A percentile compares a stretch with the other conserved stretches of the same genome.
Conservation (phyloP, 2,888 invertebrate species). For the Eledone cirrhosa region DNA sequence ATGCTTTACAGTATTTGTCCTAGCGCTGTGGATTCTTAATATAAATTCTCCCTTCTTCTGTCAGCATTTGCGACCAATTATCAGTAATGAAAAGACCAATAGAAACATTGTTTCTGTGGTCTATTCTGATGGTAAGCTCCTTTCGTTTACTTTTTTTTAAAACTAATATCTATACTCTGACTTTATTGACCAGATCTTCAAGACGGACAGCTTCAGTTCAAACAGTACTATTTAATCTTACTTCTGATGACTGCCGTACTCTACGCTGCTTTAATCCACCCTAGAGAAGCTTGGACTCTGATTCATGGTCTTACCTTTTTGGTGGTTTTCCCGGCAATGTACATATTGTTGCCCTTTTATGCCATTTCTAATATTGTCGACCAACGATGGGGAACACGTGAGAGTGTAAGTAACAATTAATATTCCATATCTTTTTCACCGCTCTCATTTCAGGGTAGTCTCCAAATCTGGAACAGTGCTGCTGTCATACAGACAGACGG, state of each 20-base stretch:
- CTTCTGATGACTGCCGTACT: conserved; percentile 41
- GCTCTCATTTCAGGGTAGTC: too few species aligned
- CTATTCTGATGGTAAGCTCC: too few species aligned
- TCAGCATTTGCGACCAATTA: too few species aligned
- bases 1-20: too few species aligned
- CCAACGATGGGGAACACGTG: conserved; percentile 50
- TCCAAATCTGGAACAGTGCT: too few species aligned
- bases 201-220: conserved; percentile 40
- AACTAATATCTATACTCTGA: neutral
- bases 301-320: conserved; percentile 45
- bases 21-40: too few species aligned
- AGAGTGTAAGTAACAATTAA: conserved; percentile 36
- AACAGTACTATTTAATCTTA: conserved; percentile 46
- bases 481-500: too few species aligned
- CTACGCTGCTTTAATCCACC: conserved; percentile 45
- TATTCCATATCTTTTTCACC: too few species aligned
- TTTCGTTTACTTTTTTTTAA: too few species aligned
- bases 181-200: conserved; percentile 37
- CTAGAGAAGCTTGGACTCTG: conserved; percentile 41
- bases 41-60: too few species aligned
- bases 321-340: conserved; percentile 48
- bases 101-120: too few species aligned
- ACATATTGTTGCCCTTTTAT: conserved; percentile 46
- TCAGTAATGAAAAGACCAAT: too few species aligned
- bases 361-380: conserved; percentile 49